Percentiles rank a stretch among this genome's conserved stretches.
Conservation (phyloP, 2,888 invertebrate genomes). For the Coleophora deauratella region DNA sequence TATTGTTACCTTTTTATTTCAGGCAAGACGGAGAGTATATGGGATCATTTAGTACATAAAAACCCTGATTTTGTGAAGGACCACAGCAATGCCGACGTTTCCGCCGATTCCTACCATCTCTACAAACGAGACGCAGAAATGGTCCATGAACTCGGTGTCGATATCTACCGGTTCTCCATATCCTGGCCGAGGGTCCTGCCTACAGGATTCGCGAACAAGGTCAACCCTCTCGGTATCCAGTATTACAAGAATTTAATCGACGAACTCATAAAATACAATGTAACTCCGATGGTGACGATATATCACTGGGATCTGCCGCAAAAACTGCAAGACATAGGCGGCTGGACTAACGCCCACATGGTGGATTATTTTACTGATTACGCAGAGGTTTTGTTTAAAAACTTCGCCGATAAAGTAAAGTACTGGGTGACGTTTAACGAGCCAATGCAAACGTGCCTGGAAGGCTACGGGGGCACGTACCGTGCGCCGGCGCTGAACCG, state of each 20-base stretch:
- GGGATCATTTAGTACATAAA: conserved; percentile 72
- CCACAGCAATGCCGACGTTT: conserved; percentile 76
- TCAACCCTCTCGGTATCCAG: conserved; percentile 80
- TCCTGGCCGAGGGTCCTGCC: conserved; percentile 86
- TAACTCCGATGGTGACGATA: conserved; percentile 81
- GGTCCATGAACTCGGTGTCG: conserved; percentile 75
- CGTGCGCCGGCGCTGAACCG: conserved; percentile 75
- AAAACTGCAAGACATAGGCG: conserved; percentile 77
- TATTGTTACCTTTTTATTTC: conserved; percentile 2
- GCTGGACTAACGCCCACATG: conserved; percentile 79
- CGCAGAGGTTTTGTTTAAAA: conserved; percentile 74
- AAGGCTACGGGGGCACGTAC: conserved; percentile 74
- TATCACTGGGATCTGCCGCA: conserved; percentile 83
- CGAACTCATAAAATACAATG: conserved; percentile 77
- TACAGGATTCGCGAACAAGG: conserved; percentile 75
- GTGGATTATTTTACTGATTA: conserved; percentile 78
- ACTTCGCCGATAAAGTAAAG: conserved; percentile 77
- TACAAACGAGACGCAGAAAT: conserved; percentile 78
- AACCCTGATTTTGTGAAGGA: conserved; percentile 69
- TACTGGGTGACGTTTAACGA: conserved; percentile 87
- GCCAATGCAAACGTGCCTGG: conserved; percentile 74
- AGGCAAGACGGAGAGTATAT: conserved; percentile 79
- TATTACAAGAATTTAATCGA: conserved; percentile 86
- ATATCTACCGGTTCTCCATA: conserved; percentile 82
- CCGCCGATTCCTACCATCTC: conserved; percentile 80